Evolutionary conservation across 2,888 invertebrate genomes (phyloP).

Genomic region (Brenthis ino): DNA sequence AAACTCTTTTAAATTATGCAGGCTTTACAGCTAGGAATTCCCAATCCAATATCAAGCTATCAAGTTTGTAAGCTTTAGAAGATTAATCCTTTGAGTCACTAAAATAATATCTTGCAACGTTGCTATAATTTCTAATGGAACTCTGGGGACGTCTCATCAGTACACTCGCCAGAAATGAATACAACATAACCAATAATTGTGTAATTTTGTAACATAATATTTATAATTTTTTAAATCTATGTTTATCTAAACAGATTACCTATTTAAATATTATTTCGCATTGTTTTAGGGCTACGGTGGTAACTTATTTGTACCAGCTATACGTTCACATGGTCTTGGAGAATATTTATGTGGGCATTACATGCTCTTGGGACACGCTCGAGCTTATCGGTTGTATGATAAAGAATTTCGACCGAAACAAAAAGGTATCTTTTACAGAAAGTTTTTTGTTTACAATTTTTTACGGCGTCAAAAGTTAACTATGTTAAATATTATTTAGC

Average conservation of each 20-base stretch:
- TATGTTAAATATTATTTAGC: no score
- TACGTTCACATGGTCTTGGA: conserved; percentile 71
- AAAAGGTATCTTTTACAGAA: conserved; percentile 60
- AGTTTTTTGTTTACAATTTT: not conserved
- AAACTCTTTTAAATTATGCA: not conserved
- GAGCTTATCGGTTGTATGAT: conserved; percentile 84
- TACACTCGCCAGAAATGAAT: not conserved
- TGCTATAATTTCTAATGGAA: conserved; percentile 18
- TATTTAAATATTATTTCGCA: not conserved
- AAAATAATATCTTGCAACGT: conserved; percentile 20
- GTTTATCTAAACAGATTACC: not conserved
- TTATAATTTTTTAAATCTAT: not conserved
- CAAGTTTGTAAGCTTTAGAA: conserved; percentile 9
- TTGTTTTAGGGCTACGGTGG: conserved; percentile 73
- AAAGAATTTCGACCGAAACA: conserved; percentile 77
- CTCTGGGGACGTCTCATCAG: conserved; percentile 17
- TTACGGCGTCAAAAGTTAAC: no score
- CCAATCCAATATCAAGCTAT: conserved; percentile 6
- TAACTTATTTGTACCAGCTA: conserved; percentile 79
- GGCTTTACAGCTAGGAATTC: conserved; percentile 1
- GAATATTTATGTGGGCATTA: conserved; percentile 85
- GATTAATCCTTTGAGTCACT: conserved; percentile 13
- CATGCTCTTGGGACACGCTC: conserved; percentile 84
- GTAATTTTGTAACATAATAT: not conserved
- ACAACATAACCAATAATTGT: not conserved